Conservation (phyloP, 2,113 vertebrate species). For the Oryzias melastigma region DNA sequence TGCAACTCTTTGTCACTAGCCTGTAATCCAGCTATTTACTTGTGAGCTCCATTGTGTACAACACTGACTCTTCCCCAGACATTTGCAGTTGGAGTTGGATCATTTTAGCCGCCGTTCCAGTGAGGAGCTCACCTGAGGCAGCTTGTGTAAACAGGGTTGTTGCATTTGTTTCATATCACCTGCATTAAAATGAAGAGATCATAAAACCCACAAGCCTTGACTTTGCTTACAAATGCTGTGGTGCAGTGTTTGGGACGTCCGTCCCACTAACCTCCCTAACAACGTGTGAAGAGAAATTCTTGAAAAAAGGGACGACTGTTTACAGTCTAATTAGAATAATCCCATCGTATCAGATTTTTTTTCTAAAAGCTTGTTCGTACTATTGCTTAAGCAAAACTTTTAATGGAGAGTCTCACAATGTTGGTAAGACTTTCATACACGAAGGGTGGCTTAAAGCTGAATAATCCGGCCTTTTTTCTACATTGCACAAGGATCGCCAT, state of each 20-base stretch:
- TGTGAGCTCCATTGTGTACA: constrained; percentile 78
- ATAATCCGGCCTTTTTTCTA: constrained; percentile 61
- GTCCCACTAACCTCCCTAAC: background rate
- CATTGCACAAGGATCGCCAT: constrained; percentile 69
- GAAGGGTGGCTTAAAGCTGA: constrained; percentile 39
- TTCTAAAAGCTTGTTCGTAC: background rate
- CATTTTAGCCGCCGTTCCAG: constrained; percentile 69
- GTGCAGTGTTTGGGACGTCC: background rate
- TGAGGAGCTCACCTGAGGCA: constrained; percentile 61
- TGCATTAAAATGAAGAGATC: constrained; percentile 81
- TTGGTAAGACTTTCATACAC: constrained; percentile 7
- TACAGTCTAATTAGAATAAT: constrained; percentile 21
- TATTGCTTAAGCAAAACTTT: background rate
- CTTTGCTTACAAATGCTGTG: constrained; percentile 54
- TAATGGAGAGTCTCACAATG: constrained; percentile 23
- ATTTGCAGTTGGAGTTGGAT: constrained; percentile 67
- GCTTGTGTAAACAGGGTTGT: constrained; percentile 80
- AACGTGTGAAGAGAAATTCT: background rate
- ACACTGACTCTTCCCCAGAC: constrained; percentile 73
- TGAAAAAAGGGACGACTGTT: background rate
- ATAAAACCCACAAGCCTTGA: constrained; percentile 66
- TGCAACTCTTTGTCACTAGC: constrained; percentile 64
- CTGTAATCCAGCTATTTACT: constrained; percentile 72
- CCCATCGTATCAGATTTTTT: background rate
- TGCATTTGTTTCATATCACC: constrained; percentile 81